A percentile compares a stretch with the other conserved stretches of the same genome.
Conservation (phyloP, 2,797 vertebrate genomes). For the Chelmon rostratus region DNA sequence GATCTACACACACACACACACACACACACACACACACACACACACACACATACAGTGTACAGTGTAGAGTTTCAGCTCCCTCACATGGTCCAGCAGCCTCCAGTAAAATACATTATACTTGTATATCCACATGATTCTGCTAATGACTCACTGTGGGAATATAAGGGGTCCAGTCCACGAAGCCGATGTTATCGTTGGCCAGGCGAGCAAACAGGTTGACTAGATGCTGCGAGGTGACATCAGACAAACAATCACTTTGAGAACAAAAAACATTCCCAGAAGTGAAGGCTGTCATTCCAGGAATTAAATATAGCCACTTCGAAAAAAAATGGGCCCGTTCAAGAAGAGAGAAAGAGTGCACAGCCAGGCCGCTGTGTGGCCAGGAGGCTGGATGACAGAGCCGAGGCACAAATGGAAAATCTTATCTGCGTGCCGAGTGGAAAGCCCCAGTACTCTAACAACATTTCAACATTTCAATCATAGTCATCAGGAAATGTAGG, state of each 20-base stretch:
- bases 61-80: slow-evolving; percentile 14
- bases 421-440: slow-evolving; percentile 48
- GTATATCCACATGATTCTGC: slow-evolving; percentile 17
- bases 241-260: slow-evolving; percentile 53
- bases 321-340: slow-evolving; percentile 25
- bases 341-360: slow-evolving; percentile 19
- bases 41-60: slow-evolving; percentile 1
- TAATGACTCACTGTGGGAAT: slow-evolving; percentile 92
- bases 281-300: slow-evolving; percentile 44
- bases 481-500: slow-evolving; percentile 36
- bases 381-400: slow-evolving; percentile 42
- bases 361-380: slow-evolving; percentile 44
- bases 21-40: slow-evolving; percentile 18
- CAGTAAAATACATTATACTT: slow-evolving; percentile 41
- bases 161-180: slow-evolving; percentile 95
- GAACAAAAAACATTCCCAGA: slow-evolving; percentile 49
- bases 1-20: slow-evolving; percentile 83
- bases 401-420: slow-evolving; percentile 64
- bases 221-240: slow-evolving; percentile 87
- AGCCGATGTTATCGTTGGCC: slow-evolving; percentile 97
- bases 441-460: slow-evolving; percentile 45
- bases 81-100: background rate
- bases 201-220: slow-evolving; percentile 97
- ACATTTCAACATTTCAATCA: slow-evolving; percentile 56
- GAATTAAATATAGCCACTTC: slow-evolving; percentile 43